Conservation (phyloP, 2,797 vertebrate genomes). For the Furcifer pardalis region DNA sequence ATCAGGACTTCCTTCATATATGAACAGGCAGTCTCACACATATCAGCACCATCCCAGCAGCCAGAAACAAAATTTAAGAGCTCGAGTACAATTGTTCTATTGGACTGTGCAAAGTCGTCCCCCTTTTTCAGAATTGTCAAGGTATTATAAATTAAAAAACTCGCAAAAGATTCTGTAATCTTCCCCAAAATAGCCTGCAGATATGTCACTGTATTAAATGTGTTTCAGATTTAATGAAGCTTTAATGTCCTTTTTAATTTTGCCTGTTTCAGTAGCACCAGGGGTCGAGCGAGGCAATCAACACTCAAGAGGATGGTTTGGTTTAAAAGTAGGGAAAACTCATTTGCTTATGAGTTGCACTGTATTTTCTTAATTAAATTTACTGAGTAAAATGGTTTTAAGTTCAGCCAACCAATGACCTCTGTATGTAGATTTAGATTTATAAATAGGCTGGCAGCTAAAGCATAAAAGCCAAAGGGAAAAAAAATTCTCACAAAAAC, state of each 20-base stretch:
- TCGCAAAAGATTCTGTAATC: slow-evolving; percentile 82
- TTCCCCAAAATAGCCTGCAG: slow-evolving; percentile 83
- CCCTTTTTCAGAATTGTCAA: slow-evolving; percentile 73
- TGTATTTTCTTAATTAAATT: slow-evolving; percentile 88
- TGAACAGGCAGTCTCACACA: background rate
- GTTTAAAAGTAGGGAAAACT: slow-evolving; percentile 83
- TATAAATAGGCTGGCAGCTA: slow-evolving; percentile 76
- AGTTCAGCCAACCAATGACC: slow-evolving; percentile 83
- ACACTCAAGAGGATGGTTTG: slow-evolving; percentile 82
- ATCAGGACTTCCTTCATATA: background rate
- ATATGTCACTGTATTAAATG: slow-evolving; percentile 87
- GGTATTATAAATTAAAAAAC: slow-evolving; percentile 85
- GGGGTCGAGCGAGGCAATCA: slow-evolving; percentile 85
- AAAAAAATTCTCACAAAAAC: slow-evolving; percentile 46
- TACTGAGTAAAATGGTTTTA: slow-evolving; percentile 84
- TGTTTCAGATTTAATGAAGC: slow-evolving; percentile 89
- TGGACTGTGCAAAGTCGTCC: slow-evolving; percentile 58
- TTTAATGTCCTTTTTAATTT: slow-evolving; percentile 88
- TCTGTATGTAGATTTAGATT: slow-evolving; percentile 76
- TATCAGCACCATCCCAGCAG: background rate
- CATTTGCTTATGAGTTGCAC: slow-evolving; percentile 87
- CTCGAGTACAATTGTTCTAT: slow-evolving; percentile 40
- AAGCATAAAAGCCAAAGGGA: slow-evolving; percentile 42
- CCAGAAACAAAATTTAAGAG: background rate
- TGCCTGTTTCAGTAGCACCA: slow-evolving; percentile 84